phyloP scores from a whole-genome alignment of 1,140 invertebrate genomes.

The Meloidogyne chitwoodi region DNA sequence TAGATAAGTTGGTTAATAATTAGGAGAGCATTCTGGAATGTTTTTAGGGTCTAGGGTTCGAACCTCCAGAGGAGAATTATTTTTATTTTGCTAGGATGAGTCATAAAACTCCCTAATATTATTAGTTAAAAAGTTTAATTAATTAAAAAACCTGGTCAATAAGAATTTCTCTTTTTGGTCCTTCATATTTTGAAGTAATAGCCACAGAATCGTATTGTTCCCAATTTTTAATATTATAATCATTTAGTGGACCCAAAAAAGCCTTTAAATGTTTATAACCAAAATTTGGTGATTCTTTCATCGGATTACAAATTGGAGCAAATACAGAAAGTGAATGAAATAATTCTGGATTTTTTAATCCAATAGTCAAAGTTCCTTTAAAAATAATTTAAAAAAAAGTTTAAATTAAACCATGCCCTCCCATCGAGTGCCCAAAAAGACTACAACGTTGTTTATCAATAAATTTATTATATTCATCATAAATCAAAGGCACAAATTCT shows the following conservation, averaged over 20 bases:
- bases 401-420: constrained; percentile 45
- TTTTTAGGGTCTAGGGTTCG: no score
- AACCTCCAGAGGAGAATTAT: no score
- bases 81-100: no score
- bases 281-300: constrained; percentile 73
- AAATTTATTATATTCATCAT: constrained; percentile 70
- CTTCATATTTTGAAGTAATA: constrained; percentile 77
- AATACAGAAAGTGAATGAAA: constrained; percentile 91
- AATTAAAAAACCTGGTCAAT: constrained; percentile 78
- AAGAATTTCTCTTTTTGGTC: constrained; percentile 76
- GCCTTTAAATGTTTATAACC: constrained; percentile 75
- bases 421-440: constrained; percentile 62
- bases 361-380: constrained; percentile 86
- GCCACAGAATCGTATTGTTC: constrained; percentile 81
- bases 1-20: no score
- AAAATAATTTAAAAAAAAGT: constrained; percentile 16
- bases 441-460: constrained; percentile 61
- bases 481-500: constrained; percentile 78
- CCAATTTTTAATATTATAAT: constrained; percentile 66
- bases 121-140: background rate
- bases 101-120: no score
- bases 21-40: no score
- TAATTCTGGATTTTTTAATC: constrained; percentile 81
- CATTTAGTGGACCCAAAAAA: constrained; percentile 62
- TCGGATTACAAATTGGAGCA: constrained; percentile 87